A percentile compares a stretch with the other conserved stretches of the same genome.
These are phyloP conservation scores for Echinometra lucunter DNA, from an alignment of 53 echinoderm and acorn worm genomes.

Conservation along the genomic window DNA sequence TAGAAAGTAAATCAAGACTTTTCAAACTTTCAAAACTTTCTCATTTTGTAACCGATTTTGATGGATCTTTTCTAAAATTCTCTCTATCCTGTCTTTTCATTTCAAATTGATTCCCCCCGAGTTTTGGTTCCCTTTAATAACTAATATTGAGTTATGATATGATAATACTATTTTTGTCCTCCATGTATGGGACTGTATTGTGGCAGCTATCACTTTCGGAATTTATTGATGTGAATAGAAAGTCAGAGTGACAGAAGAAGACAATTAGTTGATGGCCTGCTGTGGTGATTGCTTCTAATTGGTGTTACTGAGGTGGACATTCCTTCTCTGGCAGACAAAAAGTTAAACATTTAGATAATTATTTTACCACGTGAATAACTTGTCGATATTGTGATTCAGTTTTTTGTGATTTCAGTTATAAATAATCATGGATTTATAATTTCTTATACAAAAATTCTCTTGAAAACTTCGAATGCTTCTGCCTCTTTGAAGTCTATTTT, in stretches of 20 bases:
- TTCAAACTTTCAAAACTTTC: too few relatives aligned
- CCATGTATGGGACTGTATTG: not conserved
- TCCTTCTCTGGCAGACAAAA: not conserved
- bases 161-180: not conserved
- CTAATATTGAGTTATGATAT: too few relatives aligned
- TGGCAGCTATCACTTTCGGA: not conserved
- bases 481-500: too few relatives aligned
- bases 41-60: too few relatives aligned
- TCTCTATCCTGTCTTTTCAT: too few relatives aligned
- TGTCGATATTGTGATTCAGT: constrained; percentile 1
- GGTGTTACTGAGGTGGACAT: not conserved
- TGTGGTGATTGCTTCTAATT: not conserved
- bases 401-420: too few relatives aligned
- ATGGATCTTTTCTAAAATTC: too few relatives aligned
- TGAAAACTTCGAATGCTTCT: not conserved
- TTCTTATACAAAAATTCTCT: too few relatives aligned
- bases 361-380: not conserved
- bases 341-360: not conserved
- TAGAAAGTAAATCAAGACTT: too few relatives aligned
- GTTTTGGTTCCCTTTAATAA: too few relatives aligned
- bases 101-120: too few relatives aligned
- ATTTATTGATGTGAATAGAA: not conserved
- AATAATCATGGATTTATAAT: too few relatives aligned
- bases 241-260: not conserved
- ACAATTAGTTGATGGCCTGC: not conserved